phyloP scores from a whole-genome alignment of 2,888 invertebrate genomes.

The Eudasyphora cyanicolor region DNA sequence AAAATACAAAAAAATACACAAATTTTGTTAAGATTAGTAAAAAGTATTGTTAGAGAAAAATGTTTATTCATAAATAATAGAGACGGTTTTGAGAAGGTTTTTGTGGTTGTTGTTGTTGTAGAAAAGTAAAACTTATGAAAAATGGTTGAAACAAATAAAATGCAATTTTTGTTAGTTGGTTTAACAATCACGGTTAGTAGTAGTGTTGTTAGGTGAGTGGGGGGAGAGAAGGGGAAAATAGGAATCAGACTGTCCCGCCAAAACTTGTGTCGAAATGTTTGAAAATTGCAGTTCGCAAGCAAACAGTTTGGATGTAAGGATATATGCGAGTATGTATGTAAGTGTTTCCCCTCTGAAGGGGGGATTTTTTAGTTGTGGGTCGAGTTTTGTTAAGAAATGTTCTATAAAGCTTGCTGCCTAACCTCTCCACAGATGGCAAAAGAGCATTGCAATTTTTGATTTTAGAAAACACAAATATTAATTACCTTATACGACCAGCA shows the following conservation, averaged over 20 bases:
- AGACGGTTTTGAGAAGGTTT: conserved; percentile 7
- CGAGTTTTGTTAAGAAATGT: not conserved
- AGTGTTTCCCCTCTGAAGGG: not conserved
- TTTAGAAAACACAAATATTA: conserved; percentile 39
- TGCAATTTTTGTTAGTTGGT: not conserved
- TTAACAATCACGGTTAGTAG: not conserved
- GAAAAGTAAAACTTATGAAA: conserved; percentile 13
- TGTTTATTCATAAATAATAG: conserved; percentile 18
- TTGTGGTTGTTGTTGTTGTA: not conserved
- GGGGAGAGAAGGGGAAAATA: not conserved
- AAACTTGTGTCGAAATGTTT: conserved; percentile 1
- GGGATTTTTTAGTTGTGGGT: not conserved
- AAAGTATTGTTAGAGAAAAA: conserved; percentile 40
- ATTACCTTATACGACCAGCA: conserved; percentile 89
- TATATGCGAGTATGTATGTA: not conserved
- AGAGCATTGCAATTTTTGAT: not conserved
- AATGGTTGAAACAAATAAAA: not conserved
- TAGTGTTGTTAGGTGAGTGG: no score
- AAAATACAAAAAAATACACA: conserved; percentile 65
- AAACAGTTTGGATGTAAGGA: not conserved
- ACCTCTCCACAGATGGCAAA: not conserved
- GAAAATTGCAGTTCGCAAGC: not conserved
- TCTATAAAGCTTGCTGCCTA: conserved; percentile 31
- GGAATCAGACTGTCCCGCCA: not conserved
- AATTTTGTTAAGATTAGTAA: conserved; percentile 56